Evolutionary conservation across 2,888 invertebrate genomes (phyloP).

Genomic region (Meta bourneti): DNA sequence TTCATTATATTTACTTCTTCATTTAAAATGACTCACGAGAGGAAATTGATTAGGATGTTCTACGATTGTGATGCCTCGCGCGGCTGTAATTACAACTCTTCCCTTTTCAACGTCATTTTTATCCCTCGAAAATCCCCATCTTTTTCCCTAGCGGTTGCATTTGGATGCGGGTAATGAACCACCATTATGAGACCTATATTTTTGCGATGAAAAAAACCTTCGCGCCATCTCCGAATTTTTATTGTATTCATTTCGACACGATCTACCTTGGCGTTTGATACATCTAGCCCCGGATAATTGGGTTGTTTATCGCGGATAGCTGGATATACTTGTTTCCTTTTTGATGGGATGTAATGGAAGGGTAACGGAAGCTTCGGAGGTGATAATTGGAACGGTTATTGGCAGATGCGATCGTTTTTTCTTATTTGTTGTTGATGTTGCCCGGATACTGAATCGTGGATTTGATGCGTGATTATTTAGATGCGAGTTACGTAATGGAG

Average conservation of each 20-base stretch:
- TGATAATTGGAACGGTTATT: not conserved
- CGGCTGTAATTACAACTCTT: constrained; percentile 42
- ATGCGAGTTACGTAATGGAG: not conserved
- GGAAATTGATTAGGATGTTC: constrained; percentile 24
- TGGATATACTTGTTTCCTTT: constrained; percentile 3
- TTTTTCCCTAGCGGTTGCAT: constrained; percentile 32
- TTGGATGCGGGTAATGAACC: constrained; percentile 33
- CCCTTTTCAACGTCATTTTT: constrained; percentile 33
- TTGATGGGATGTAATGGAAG: not conserved
- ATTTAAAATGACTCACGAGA: constrained; percentile 2
- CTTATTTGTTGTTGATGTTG: constrained; percentile 15
- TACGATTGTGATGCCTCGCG: constrained; percentile 6
- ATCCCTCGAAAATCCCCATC: constrained; percentile 11
- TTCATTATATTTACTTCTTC: constrained; percentile 48
- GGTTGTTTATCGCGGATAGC: constrained; percentile 33
- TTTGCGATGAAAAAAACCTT: constrained; percentile 21
- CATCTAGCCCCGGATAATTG: constrained; percentile 23
- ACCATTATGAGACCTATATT: constrained; percentile 24
- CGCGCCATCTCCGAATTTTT: not conserved
- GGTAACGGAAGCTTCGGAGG: not conserved
- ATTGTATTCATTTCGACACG: not conserved
- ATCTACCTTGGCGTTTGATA: not conserved
- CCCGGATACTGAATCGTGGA: constrained; percentile 10
- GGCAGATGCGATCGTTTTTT: constrained; percentile 2
- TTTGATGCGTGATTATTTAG: not conserved